A percentile compares a stretch with the other conserved stretches of the same genome.
phyloP scores from a whole-genome alignment of 2,113 vertebrate species.

The Dipodomys stephensi region DNA sequence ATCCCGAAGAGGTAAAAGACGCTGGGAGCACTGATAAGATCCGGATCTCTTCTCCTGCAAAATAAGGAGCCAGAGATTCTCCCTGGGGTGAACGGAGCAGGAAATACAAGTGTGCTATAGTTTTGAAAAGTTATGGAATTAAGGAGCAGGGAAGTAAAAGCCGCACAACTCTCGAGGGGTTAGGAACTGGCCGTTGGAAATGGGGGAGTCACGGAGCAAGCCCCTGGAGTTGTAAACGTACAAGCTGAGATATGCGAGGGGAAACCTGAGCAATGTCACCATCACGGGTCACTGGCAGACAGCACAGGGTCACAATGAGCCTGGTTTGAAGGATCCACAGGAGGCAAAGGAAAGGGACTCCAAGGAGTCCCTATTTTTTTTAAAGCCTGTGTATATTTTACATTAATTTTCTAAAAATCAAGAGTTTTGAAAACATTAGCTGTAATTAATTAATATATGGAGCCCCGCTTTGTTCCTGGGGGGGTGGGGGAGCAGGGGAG shows the following conservation, averaged over 20 bases:
- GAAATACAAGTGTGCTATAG: background rate
- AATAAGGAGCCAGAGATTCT: background rate
- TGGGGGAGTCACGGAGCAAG: background rate
- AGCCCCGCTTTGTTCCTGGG: constrained; percentile 69
- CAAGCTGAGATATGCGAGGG: background rate
- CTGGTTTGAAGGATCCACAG: background rate
- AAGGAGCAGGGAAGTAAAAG: background rate
- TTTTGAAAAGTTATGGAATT: background rate
- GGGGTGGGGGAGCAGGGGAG: no score
- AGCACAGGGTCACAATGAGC: background rate
- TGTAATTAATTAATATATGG: constrained; percentile 41
- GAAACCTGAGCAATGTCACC: background rate
- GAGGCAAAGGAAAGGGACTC: background rate
- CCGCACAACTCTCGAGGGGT: background rate
- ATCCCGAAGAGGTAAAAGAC: background rate
- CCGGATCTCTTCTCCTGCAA: background rate
- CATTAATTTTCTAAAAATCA: constrained; percentile 15
- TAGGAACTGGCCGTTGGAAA: background rate
- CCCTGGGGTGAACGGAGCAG: background rate
- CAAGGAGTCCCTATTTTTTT: background rate
- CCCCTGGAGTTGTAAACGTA: background rate
- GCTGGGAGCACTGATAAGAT: rapidly evolving
- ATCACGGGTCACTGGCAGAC: rapidly evolving
- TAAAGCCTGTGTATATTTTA: background rate
- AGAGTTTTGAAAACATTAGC: background rate